Conservation (phyloP, 2,797 vertebrate genomes). For the Microctenopoma stevenorrisi region DNA sequence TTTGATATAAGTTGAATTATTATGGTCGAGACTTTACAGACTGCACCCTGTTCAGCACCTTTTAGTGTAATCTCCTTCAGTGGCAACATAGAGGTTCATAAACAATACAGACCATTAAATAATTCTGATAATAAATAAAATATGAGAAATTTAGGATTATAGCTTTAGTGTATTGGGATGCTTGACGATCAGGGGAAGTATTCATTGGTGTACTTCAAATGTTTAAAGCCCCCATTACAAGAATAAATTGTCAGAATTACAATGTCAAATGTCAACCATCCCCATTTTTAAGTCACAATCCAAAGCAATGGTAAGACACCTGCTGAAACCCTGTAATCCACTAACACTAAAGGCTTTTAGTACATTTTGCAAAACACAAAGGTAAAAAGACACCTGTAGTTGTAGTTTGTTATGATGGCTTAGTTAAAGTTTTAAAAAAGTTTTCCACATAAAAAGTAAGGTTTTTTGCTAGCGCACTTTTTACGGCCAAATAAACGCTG, state of each 20-base stretch:
- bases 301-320: constrained; percentile 38
- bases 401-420: constrained; percentile 65
- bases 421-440: constrained; percentile 55
- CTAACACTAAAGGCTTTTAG: constrained; percentile 56
- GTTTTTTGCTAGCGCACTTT: constrained; percentile 47
- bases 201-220: constrained; percentile 42
- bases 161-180: constrained; percentile 25
- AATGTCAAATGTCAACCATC: constrained; percentile 5
- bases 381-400: constrained; percentile 62
- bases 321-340: constrained; percentile 72
- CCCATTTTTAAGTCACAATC: constrained; percentile 34
- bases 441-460: constrained; percentile 48
- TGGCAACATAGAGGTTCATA: constrained; percentile 51
- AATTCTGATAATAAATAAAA: constrained; percentile 39
- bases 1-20: constrained; percentile 13
- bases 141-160: constrained; percentile 25
- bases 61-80: constrained; percentile 53
- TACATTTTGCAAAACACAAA: constrained; percentile 54
- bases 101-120: constrained; percentile 39
- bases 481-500: constrained; percentile 52
- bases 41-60: constrained; percentile 69
- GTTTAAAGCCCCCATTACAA: constrained; percentile 21
- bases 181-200: constrained; percentile 15
- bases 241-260: constrained; percentile 32
- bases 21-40: background rate